A percentile compares a stretch with the other conserved stretches of the same genome.
phyloP scores from a whole-genome alignment of 2,888 invertebrate species.

The Plebejus melissa region DNA sequence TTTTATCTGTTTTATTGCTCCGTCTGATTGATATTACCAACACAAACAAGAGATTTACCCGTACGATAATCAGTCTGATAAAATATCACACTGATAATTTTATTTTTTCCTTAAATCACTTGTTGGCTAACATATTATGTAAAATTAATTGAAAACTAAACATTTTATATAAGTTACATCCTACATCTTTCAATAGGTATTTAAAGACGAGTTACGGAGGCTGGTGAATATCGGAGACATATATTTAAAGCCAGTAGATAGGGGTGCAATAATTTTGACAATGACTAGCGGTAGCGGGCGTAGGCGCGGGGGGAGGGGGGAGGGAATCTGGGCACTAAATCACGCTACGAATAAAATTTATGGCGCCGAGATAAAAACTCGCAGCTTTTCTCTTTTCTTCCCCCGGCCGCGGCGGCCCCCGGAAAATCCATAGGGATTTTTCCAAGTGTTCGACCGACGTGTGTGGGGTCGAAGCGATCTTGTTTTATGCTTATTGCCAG shows the following conservation, averaged over 20 bases:
- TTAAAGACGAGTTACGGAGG: conserved; percentile 66
- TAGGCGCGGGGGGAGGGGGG: conserved; percentile 70
- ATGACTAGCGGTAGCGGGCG: conserved; percentile 78
- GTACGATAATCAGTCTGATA: not conserved
- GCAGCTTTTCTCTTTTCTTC: conserved; percentile 81
- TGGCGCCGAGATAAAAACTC: conserved; percentile 81
- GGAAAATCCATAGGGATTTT: conserved; percentile 79
- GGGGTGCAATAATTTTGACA: conserved; percentile 80
- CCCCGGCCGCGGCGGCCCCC: conserved; percentile 56
- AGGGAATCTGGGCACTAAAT: conserved; percentile 81
- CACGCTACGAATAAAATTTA: conserved; percentile 81
- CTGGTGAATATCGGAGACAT: conserved; percentile 71
- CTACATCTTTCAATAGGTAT: conserved; percentile 5
- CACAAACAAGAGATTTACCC: not conserved
- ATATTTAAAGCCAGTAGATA: conserved; percentile 79
- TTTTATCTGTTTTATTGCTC: not conserved
- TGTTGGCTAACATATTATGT: no score
- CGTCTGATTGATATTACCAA: not conserved
- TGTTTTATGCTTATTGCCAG: conserved; percentile 78
- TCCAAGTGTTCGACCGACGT: conserved; percentile 77
- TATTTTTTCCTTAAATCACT: not conserved
- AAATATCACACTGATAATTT: not conserved
- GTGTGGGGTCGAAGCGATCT: conserved; percentile 77
- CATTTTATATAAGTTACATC: not conserved
- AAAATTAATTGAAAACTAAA: no score